Evolutionary conservation across 2,797 vertebrate genomes (phyloP).

Genomic region (Amniataba percoides): DNA sequence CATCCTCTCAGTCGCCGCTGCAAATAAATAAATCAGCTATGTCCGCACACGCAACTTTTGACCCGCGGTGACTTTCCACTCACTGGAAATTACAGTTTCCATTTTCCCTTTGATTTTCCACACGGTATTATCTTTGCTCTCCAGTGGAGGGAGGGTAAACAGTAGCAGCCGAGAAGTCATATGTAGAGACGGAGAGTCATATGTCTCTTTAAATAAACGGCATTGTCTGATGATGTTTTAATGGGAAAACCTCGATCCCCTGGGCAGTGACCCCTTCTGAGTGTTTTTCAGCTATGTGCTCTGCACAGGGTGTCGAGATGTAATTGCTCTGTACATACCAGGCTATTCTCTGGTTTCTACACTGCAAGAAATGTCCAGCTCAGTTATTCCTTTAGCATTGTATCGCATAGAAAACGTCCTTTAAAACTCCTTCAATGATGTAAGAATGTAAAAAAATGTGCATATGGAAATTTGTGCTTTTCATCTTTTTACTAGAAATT

Average conservation of each 20-base stretch:
- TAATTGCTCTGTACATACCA: conserved; percentile 75
- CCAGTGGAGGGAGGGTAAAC: conserved; percentile 70
- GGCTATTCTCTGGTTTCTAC: conserved; percentile 57
- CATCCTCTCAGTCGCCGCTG: conserved; percentile 38
- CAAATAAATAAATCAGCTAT: conserved; percentile 63
- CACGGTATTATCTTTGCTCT: conserved; percentile 70
- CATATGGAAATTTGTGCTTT: neutral
- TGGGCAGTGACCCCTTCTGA: conserved; percentile 71
- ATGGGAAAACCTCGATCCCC: conserved; percentile 75
- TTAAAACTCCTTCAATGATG: too few relatives aligned
- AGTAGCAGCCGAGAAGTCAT: conserved; percentile 65
- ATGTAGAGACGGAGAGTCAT: conserved; percentile 46
- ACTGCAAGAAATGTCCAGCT: conserved; percentile 58
- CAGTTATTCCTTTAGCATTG: neutral
- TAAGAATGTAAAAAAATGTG: neutral
- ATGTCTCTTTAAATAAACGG: conserved; percentile 81
- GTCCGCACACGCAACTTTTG: conserved; percentile 60
- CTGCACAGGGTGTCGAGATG: conserved; percentile 54
- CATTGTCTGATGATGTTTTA: conserved; percentile 81
- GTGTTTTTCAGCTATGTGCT: conserved; percentile 44
- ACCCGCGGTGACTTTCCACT: conserved; percentile 59
- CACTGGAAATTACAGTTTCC: conserved; percentile 61
- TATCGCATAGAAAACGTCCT: neutral
- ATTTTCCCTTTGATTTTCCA: conserved; percentile 66
- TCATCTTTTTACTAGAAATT: neutral